These are phyloP conservation scores for Merops nubicus DNA, from an alignment of 2,113 vertebrate genomes.

Conservation along the genomic window DNA sequence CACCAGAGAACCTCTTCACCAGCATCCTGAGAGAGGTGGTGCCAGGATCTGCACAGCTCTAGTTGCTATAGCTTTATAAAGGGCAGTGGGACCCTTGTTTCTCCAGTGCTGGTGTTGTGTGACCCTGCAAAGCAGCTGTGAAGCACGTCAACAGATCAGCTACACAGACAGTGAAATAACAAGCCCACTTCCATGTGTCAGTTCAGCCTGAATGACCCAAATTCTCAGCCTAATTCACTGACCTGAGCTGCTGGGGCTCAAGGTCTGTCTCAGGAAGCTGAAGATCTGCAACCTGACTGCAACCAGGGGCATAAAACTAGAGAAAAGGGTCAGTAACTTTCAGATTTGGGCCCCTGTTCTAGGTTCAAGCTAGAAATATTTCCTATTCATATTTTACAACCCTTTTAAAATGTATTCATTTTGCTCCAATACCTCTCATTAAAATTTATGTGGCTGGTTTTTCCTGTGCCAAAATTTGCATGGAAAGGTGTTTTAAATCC, in stretches of 20 bases:
- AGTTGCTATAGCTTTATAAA: fast-evolving
- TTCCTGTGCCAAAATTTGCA: not conserved
- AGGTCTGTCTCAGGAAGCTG: not conserved
- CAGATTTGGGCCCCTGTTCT: not conserved
- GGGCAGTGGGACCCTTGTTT: not conserved
- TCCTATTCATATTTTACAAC: not conserved
- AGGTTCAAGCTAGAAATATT: not conserved
- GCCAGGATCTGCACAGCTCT: fast-evolving
- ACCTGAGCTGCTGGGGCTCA: not conserved
- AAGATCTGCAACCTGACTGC: not conserved
- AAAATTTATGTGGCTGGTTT: not conserved
- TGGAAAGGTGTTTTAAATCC: not conserved
- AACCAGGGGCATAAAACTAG: not conserved
- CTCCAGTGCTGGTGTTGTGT: not conserved
- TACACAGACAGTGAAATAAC: not conserved
- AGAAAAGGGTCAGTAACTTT: not conserved
- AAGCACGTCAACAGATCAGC: not conserved
- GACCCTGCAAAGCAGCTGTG: not conserved
- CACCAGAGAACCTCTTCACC: fast-evolving
- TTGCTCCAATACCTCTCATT: not conserved
- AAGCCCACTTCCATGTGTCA: not conserved
- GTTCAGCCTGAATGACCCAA: not conserved
- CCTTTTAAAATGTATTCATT: not conserved
- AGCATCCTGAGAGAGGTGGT: fast-evolving
- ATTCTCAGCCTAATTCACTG: not conserved